A percentile compares a stretch with the other conserved stretches of the same genome.
Conservation (phyloP, 2,888 invertebrate species). For the Anaspis maculata region DNA sequence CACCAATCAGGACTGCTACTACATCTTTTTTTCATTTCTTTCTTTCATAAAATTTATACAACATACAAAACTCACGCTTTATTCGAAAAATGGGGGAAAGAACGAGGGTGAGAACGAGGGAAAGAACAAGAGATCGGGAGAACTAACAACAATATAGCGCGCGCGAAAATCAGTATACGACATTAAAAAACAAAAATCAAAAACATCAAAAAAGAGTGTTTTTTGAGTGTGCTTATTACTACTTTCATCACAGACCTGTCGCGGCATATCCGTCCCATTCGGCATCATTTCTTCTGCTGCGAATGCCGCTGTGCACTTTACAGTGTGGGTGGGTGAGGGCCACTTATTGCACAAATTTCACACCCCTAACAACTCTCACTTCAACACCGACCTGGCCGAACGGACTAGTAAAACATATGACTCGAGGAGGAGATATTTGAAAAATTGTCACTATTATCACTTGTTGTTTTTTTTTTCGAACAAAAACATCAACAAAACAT, state of each 20-base stretch:
- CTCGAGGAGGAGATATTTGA: constrained; percentile 19
- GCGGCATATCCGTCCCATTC: constrained; percentile 30
- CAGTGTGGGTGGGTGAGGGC: constrained; percentile 8
- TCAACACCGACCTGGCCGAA: constrained; percentile 26
- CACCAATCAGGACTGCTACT: constrained; percentile 43
- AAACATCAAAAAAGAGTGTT: constrained; percentile 19
- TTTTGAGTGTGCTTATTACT: constrained; percentile 28
- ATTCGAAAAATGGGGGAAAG: constrained; percentile 29
- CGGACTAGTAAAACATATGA: constrained; percentile 33
- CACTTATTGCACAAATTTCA: constrained; percentile 11
- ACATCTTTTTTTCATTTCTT: too few relatives aligned
- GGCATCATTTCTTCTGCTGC: too few relatives aligned
- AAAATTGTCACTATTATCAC: constrained; percentile 7
- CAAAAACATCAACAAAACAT: background rate
- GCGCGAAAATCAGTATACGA: constrained; percentile 17
- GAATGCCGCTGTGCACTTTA: constrained; percentile 15
- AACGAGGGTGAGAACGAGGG: constrained; percentile 28
- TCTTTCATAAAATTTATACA: constrained; percentile 29
- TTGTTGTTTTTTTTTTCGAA: too few relatives aligned
- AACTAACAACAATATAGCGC: constrained; percentile 32
- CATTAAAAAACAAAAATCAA: constrained; percentile 7
- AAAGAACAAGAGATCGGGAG: constrained; percentile 17
- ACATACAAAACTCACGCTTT: too few relatives aligned
- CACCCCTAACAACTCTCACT: constrained; percentile 12
- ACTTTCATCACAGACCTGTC: constrained; percentile 35